Evolutionary conservation across 2,113 vertebrate genomes (phyloP), one percentile per base, ranked within the genome.

Genomic region (Zosterops borbonicus): DNA sequence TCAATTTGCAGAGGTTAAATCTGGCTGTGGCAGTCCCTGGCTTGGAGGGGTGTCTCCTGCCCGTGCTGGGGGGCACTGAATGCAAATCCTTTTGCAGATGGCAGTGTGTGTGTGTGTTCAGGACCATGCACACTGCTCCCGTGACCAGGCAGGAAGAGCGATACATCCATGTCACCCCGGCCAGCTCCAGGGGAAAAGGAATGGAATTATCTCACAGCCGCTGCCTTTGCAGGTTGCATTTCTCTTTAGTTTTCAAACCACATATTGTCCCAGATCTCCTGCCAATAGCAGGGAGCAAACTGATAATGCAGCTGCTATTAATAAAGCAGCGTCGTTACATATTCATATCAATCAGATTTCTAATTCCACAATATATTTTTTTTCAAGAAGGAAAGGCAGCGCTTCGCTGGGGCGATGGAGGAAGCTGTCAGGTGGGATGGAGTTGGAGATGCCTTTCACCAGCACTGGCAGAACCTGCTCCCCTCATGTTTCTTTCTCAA

Each of bases 241-340:
- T 86, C 93, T 94, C 83, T 87, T 92, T 69, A 78, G 89, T 94
- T 91, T 96, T 96, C 89, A 90, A 95, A 25, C 84, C 94, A 78
- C 95, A 95, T 84, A 81, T 90, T 90, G 90, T 96, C 94, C 92
- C 89, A 92, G 88, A 92, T 96, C 95, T 78, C 88, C 90, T 96
- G 95, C 95, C 94, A 94, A 95, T 85, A 94, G 90, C 93, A 95
- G 86, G 80, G 94, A 95, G 85, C 4, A 80, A 91, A 94, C 93
- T 95, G 94, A 87, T 95, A 95, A 96, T 84, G 93, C 93, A 95
- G 96, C 92, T 97, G 85, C 96, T 97, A 96, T 96, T 96, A 97
- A 96, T 96, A 97, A 96, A 97, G 92, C 88, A 39, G 88, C 29
- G 4, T 91, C 60, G 63, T 95, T 96, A 88, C 94, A 95, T 96